phyloP scores from a whole-genome alignment of 2,888 invertebrate species.

The Mesorhabditis belari region DNA sequence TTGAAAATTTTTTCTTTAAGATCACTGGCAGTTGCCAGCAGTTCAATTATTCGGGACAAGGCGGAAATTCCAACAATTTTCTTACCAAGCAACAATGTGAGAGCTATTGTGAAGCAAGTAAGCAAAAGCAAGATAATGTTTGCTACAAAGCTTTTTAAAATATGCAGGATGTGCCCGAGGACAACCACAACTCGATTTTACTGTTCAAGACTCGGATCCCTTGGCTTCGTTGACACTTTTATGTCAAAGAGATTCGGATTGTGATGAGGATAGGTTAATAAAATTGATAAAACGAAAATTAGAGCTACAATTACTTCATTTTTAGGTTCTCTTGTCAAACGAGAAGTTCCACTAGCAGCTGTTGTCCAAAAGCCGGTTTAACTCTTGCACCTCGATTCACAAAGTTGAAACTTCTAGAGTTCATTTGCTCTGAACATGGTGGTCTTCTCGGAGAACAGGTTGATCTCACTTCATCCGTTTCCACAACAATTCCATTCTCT shows the following conservation, averaged over 20 bases:
- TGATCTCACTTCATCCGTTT: constrained; percentile 4
- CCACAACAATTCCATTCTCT: constrained; percentile 14
- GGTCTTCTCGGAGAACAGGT: constrained; percentile 16
- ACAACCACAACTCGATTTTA: constrained; percentile 21
- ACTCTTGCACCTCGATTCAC: too few species aligned
- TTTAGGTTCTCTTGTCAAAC: too few species aligned
- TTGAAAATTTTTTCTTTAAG: too few species aligned
- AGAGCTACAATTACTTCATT: too few species aligned
- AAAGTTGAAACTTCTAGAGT: constrained; percentile 15
- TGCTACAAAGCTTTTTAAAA: constrained; percentile 1
- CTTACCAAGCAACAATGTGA: constrained; percentile 33
- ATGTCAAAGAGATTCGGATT: too few species aligned
- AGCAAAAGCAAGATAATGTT: constrained; percentile 7
- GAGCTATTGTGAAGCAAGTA: constrained; percentile 33
- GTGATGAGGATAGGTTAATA: too few species aligned
- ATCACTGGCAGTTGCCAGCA: constrained; percentile 22
- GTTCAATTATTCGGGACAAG: constrained; percentile 35
- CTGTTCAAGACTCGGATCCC: constrained; percentile 2
- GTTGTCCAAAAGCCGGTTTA: too few species aligned
- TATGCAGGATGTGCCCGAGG: constrained; percentile 31
- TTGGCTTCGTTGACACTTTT: too few species aligned
- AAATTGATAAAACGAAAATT: too few species aligned
- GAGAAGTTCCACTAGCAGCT: too few species aligned
- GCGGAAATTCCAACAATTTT: constrained; percentile 48
- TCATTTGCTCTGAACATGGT: constrained; percentile 27